Evolutionary conservation across 2,888 invertebrate species (phyloP).

Genomic region (Teinopalpus imperialis): DNA sequence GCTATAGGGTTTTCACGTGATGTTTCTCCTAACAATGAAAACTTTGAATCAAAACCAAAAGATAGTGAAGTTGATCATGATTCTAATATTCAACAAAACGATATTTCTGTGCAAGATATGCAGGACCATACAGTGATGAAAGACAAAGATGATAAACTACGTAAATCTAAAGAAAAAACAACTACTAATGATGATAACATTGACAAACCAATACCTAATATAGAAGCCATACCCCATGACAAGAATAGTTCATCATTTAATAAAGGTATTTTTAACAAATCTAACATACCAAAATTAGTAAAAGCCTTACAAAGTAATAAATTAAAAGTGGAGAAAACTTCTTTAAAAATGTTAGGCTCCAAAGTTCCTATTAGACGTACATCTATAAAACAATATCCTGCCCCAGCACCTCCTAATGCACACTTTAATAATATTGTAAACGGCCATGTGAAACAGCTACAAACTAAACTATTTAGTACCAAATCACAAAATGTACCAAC

Average conservation of each 20-base stretch:
- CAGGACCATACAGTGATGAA: too few relatives aligned
- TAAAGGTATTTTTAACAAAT: constrained; percentile 42
- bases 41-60: constrained; percentile 10
- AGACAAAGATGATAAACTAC: background rate
- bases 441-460: constrained; percentile 73
- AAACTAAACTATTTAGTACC: constrained; percentile 65
- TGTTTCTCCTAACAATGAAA: background rate
- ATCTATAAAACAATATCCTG: constrained; percentile 65
- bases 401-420: constrained; percentile 70
- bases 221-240: background rate
- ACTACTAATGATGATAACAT: background rate
- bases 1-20: too few relatives aligned
- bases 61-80: background rate
- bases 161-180: background rate
- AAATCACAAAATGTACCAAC: constrained; percentile 43
- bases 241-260: constrained; percentile 15
- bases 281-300: constrained; percentile 69
- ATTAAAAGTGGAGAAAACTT: constrained; percentile 56
- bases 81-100: background rate
- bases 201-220: background rate
- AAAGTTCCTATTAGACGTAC: constrained; percentile 67
- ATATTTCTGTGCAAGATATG: background rate
- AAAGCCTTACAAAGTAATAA: constrained; percentile 54
- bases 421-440: constrained; percentile 73
- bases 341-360: constrained; percentile 59